phyloP scores from a whole-genome alignment of 2,888 invertebrate species.

The Diploptera punctata region DNA sequence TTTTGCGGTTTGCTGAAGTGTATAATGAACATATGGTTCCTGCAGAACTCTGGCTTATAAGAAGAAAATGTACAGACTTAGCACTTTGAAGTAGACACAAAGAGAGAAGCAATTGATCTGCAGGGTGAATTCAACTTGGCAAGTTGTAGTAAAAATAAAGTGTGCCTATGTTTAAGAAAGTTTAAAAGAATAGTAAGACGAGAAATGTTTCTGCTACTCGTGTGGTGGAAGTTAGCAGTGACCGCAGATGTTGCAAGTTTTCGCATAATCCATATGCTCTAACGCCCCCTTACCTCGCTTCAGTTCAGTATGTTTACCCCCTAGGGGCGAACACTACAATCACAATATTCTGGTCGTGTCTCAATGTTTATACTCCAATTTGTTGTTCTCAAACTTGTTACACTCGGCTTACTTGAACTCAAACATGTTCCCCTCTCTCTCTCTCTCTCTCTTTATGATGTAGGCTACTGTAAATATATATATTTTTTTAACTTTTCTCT shows the following conservation, averaged over 20 bases:
- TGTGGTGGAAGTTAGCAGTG: neutral
- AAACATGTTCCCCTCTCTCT: no score
- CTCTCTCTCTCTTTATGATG: no score
- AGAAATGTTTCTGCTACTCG: neutral
- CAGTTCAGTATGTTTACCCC: neutral
- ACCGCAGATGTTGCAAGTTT: neutral
- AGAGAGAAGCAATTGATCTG: neutral
- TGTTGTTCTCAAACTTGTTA: no score
- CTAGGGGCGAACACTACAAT: neutral
- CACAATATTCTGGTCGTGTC: neutral
- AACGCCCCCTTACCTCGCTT: neutral
- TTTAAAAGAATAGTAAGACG: neutral
- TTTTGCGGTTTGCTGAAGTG: neutral
- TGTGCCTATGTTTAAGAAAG: neutral
- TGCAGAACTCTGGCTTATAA: neutral
- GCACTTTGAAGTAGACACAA: neutral
- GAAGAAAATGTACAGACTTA: neutral
- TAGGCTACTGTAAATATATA: no score
- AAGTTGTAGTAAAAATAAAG: neutral
- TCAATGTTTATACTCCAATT: neutral
- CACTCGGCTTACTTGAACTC: no score
- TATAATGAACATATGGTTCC: conserved; percentile 24
- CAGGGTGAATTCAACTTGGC: neutral
- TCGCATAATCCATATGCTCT: neutral
- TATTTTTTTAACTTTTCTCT: no score